Base-by-base conservation (phyloP, 2,797 vertebrate species). In the Sebastes nivosus region DNA sequence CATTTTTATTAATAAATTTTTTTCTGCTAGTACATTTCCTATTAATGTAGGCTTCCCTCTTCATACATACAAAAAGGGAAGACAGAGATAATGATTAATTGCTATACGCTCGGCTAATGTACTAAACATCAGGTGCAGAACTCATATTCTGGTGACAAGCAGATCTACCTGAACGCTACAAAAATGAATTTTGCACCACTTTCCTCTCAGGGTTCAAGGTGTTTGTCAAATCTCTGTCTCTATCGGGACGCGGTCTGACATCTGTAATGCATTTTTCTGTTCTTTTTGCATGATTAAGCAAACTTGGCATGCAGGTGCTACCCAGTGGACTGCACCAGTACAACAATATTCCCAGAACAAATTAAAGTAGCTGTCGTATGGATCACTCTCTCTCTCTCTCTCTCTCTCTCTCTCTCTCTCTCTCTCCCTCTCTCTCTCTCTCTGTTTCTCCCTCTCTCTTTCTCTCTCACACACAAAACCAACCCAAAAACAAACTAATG, bases 221-320 rank as follows among this genome's bases (percentile, higher is more conserved):
- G 88, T 93, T 93, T 92, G 93, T 94, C 93, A 92, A 93, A 93
- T 92, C 86, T 87, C 72, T 90, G 87, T 92, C 89, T 94, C 90
- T 91, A 63, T 68, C 61, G 89, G 91, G 91, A 88, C 42, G 46
- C 80, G 64, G 77, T 87, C 92, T 90, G 94, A 92, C 92, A 90
- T 94, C 88, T 92, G 91, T 91, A 95, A 94, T 94, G 92, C 92
- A 93, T 94, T 95, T 93, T 92, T 92, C 86, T 91, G 88, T 93
- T 93, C 90, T 94, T 95, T 95, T 95, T 95, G 94, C 94, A 95
- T 95, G 94, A 95, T 95, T 95, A 95, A 95, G 95, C 94, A 94
- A 94, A 95, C 92, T 93, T 95, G 93, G 93, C 91, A 92, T 92
- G 93, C 95, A 95, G 94, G 94, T 95, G 94, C 89, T 89, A 86